Conservation (phyloP, 2,797 vertebrate genomes). For the Diglossa cyanea region DNA sequence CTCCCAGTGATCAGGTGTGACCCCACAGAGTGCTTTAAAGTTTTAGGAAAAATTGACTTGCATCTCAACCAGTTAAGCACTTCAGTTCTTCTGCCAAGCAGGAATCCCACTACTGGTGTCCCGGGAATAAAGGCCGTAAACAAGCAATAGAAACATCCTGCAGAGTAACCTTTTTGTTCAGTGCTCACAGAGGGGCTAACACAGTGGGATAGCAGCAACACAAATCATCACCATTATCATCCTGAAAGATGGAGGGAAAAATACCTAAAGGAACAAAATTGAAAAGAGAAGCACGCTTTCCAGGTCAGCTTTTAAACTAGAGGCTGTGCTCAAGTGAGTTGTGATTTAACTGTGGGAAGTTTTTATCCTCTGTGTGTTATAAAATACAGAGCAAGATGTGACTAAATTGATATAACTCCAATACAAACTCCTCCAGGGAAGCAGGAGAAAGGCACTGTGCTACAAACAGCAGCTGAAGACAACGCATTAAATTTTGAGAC, state of each 20-base stretch:
- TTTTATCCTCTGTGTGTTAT: neutral
- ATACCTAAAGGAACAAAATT: slow-evolving; percentile 12
- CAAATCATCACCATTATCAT: slow-evolving; percentile 31
- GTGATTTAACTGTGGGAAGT: slow-evolving; percentile 8
- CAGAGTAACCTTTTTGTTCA: slow-evolving; percentile 21
- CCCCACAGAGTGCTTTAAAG: neutral
- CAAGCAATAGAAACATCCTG: neutral
- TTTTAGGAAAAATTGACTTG: neutral
- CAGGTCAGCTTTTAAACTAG: slow-evolving; percentile 5
- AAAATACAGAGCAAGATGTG: neutral
- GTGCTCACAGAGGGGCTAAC: neutral
- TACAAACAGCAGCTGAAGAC: neutral
- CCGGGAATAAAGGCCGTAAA: neutral
- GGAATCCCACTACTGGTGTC: neutral
- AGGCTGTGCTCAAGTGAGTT: neutral
- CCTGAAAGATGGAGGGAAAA: slow-evolving; percentile 20
- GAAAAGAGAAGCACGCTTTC: neutral
- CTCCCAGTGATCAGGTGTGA: neutral
- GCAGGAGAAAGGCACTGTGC: neutral
- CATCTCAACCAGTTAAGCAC: neutral
- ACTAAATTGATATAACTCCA: neutral
- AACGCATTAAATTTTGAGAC: neutral
- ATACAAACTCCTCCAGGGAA: neutral
- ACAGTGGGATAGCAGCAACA: slow-evolving; percentile 4
- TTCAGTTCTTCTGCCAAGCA: slow-evolving; percentile 11